A percentile compares a stretch with the other conserved stretches of the same genome.
Conservation (phyloP, 2,888 invertebrate genomes). For the Cryptophagus acutangulus region DNA sequence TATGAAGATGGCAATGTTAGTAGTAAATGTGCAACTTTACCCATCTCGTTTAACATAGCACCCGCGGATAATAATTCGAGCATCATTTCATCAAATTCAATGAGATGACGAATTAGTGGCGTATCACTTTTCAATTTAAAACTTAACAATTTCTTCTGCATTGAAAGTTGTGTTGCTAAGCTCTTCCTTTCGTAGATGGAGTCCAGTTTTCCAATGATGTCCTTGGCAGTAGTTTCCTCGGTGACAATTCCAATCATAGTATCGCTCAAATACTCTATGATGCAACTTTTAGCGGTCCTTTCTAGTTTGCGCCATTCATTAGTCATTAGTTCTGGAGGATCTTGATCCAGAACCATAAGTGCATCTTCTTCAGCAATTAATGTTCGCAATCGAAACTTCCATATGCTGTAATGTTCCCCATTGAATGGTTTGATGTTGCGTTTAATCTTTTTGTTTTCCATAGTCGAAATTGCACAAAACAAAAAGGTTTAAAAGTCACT, state of each 20-base stretch:
- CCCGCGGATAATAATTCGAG: constrained; percentile 33
- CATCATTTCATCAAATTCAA: constrained; percentile 35
- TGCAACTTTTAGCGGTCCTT: neutral
- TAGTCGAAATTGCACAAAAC: too few relatives aligned
- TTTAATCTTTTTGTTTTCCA: constrained; percentile 5
- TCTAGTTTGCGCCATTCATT: neutral
- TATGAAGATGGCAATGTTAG: constrained; percentile 34
- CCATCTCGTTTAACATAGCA: constrained; percentile 34
- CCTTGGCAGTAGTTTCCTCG: neutral
- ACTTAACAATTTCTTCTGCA: constrained; percentile 13
- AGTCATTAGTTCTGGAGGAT: neutral
- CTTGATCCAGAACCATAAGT: neutral
- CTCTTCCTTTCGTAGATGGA: constrained; percentile 26
- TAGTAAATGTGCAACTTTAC: constrained; percentile 36
- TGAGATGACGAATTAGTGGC: constrained; percentile 27
- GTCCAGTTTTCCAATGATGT: constrained; percentile 13
- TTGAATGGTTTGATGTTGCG: constrained; percentile 6
- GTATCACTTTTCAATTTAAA: constrained; percentile 12
- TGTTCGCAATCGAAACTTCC: constrained; percentile 3
- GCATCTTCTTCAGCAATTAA: constrained; percentile 9
- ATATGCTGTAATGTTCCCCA: constrained; percentile 10
- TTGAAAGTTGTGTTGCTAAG: constrained; percentile 18
- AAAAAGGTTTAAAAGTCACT: too few relatives aligned
- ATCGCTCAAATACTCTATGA: constrained; percentile 6
- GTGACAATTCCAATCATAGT: constrained; percentile 3